Conservation (phyloP, 1,140 invertebrate genomes). For the Metopolophium dirhodum region DNA sequence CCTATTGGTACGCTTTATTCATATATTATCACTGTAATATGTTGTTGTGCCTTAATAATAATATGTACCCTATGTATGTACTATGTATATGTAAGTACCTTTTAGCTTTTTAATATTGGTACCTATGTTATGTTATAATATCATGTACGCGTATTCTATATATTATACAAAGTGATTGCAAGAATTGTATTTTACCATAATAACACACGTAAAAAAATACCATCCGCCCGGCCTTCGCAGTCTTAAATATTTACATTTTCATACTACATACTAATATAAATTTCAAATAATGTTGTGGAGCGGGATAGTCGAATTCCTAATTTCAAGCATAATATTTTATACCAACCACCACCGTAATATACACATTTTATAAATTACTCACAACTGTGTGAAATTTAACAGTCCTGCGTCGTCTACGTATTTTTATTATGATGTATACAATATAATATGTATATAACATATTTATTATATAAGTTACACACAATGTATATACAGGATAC, state of each 20-base stretch:
- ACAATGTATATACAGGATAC: background rate
- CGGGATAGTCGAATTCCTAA: background rate
- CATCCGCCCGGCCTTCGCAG: no score
- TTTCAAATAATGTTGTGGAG: background rate
- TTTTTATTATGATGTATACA: background rate
- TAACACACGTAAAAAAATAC: background rate
- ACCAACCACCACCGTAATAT: background rate
- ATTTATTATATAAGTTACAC: background rate
- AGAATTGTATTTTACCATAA: background rate
- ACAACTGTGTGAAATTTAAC: background rate
- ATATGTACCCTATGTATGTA: no score
- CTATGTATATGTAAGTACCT: no score
- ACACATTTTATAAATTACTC: background rate
- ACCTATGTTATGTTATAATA: background rate
- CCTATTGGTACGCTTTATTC: background rate
- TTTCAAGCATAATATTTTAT: background rate
- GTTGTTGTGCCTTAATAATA: background rate
- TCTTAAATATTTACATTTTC: slow-evolving; percentile 1
- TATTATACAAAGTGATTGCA: background rate
- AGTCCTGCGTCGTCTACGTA: background rate
- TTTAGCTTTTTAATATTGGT: background rate
- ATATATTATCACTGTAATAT: background rate
- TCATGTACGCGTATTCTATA: background rate
- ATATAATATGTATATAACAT: no score
- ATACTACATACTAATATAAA: background rate